Conservation (phyloP, 2,797 vertebrate genomes). For the Epinephelus awoara region DNA sequence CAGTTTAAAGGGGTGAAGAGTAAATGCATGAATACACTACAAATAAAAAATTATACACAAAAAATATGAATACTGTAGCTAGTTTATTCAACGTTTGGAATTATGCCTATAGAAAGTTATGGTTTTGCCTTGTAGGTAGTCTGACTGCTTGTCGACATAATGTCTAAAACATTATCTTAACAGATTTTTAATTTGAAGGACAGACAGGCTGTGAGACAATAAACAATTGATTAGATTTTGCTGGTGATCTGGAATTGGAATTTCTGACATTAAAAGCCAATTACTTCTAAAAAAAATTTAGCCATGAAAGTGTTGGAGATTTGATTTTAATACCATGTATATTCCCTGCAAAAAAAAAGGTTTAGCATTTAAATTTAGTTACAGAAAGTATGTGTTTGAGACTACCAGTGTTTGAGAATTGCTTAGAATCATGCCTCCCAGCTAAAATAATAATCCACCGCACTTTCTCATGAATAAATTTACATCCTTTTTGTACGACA, state of each 20-base stretch:
- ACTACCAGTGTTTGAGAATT: constrained; percentile 35
- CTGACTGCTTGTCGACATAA: neutral
- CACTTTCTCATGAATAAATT: constrained; percentile 77
- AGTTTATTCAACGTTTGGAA: neutral
- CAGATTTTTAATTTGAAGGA: constrained; percentile 9
- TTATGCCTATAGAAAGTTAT: neutral
- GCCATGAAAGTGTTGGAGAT: neutral
- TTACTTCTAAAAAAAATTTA: neutral
- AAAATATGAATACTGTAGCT: too few relatives aligned
- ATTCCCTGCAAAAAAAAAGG: constrained; percentile 27
- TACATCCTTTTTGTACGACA: constrained; percentile 47
- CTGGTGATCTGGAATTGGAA: constrained; percentile 1
- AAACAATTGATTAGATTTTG: neutral
- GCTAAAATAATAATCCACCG: constrained; percentile 65
- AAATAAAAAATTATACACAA: too few relatives aligned
- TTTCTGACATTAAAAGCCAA: constrained; percentile 1
- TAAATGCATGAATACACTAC: too few relatives aligned
- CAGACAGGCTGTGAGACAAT: neutral
- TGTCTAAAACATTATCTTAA: neutral
- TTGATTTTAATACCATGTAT: constrained; percentile 19
- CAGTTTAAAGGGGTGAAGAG: neutral
- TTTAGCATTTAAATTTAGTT: constrained; percentile 35
- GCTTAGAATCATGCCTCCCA: constrained; percentile 43
- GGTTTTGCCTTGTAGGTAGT: too few relatives aligned
- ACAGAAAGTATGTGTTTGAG: constrained; percentile 36